These are phyloP conservation scores for Carterocephalus palaemon DNA, from an alignment of 2,888 invertebrate genomes.

Conservation along the genomic window DNA sequence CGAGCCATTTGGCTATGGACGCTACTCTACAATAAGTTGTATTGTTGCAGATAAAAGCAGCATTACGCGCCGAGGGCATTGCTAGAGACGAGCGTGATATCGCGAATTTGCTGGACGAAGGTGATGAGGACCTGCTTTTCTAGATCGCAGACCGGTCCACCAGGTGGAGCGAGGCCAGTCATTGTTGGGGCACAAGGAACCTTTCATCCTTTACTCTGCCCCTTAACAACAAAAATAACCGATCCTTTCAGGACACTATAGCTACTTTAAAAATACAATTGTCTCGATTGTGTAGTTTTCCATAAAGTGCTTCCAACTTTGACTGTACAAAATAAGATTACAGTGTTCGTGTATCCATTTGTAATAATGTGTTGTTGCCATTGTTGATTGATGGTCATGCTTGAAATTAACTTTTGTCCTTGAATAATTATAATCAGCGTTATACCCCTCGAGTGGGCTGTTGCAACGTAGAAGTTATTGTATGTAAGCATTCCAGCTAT, in stretches of 20 bases:
- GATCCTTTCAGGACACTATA: too few species aligned
- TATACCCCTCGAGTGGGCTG: slow-evolving; percentile 26
- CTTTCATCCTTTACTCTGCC: not conserved
- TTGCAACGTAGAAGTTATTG: slow-evolving; percentile 43
- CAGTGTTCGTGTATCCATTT: slow-evolving; percentile 55
- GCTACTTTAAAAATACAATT: too few species aligned
- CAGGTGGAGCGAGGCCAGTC: slow-evolving; percentile 34
- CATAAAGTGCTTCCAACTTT: slow-evolving; percentile 34
- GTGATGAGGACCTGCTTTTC: slow-evolving; percentile 94
- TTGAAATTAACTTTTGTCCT: slow-evolving; percentile 35
- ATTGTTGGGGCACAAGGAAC: slow-evolving; percentile 30
- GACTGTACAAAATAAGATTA: slow-evolving; percentile 63
- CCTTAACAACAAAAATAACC: too few species aligned
- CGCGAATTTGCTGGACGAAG: slow-evolving; percentile 89
- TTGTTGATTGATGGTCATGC: slow-evolving; percentile 28
- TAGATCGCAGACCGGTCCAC: slow-evolving; percentile 70
- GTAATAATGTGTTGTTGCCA: slow-evolving; percentile 64
- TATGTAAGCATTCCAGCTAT: slow-evolving; percentile 70
- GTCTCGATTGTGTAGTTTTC: too few species aligned
- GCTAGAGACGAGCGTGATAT: slow-evolving; percentile 60
- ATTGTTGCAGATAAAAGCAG: slow-evolving; percentile 53
- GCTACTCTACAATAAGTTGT: not conserved
- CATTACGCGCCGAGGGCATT: slow-evolving; percentile 42
- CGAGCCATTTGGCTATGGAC: too few species aligned
- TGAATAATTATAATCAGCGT: slow-evolving; percentile 30